Evolutionary conservation across 2,888 invertebrate species (phyloP).

Genomic region (Phorcus lineatus): DNA sequence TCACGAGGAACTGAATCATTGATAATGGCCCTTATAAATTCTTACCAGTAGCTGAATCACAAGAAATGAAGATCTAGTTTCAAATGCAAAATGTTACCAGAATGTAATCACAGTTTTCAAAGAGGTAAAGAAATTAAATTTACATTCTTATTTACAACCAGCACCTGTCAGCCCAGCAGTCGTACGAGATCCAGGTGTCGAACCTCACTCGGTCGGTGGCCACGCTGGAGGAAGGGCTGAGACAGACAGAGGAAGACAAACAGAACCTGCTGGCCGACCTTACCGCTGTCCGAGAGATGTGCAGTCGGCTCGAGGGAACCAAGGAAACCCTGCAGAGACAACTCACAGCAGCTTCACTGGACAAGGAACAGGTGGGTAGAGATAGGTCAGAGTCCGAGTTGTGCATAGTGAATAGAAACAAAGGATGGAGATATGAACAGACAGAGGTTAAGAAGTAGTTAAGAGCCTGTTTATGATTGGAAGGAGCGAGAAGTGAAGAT

Average conservation of each 20-base stretch:
- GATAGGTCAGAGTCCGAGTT: neutral
- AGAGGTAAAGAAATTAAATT: neutral
- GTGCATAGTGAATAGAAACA: too few relatives aligned
- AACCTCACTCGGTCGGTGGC: slow-evolving; percentile 70
- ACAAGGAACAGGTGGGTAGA: slow-evolving; percentile 72
- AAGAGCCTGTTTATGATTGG: too few relatives aligned
- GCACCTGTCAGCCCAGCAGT: slow-evolving; percentile 68
- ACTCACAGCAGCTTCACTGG: slow-evolving; percentile 69
- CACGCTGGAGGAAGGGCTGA: slow-evolving; percentile 69
- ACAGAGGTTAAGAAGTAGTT: too few relatives aligned
- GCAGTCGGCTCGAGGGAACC: slow-evolving; percentile 71
- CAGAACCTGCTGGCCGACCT: slow-evolving; percentile 71
- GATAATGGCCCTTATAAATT: too few relatives aligned
- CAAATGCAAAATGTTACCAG: neutral
- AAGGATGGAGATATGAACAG: too few relatives aligned
- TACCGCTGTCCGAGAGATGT: slow-evolving; percentile 72
- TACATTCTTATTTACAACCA: slow-evolving; percentile 39
- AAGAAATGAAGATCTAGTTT: too few relatives aligned
- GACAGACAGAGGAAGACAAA: slow-evolving; percentile 71
- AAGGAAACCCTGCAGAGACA: slow-evolving; percentile 74
- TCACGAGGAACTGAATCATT: too few relatives aligned
- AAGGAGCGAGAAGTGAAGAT: too few relatives aligned
- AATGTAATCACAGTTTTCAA: neutral
- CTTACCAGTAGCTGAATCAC: too few relatives aligned
- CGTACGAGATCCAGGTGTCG: slow-evolving; percentile 73